These are phyloP conservation scores for Magallana ariakensis DNA, from an alignment of 1,140 invertebrate genomes.

Conservation along the genomic window DNA sequence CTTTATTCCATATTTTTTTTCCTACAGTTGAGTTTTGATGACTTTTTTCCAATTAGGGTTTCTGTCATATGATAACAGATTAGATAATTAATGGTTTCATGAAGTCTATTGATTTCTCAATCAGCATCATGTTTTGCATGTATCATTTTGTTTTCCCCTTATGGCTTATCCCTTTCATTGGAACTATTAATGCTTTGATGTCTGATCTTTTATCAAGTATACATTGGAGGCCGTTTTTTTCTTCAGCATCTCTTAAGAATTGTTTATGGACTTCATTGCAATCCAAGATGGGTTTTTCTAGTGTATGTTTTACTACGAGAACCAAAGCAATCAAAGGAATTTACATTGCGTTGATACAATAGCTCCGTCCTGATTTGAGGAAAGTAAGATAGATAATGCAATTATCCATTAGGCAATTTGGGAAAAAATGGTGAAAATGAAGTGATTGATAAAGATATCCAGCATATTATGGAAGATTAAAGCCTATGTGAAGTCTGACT, in stretches of 20 bases:
- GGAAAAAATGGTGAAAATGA: too few species aligned
- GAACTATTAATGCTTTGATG: too few species aligned
- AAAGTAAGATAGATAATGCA: neutral
- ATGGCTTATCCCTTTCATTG: too few species aligned
- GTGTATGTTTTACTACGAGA: neutral
- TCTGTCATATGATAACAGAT: too few species aligned
- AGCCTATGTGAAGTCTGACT: too few species aligned
- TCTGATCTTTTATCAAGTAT: neutral
- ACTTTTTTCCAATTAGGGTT: neutral
- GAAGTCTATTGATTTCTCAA: too few species aligned
- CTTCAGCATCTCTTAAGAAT: neutral
- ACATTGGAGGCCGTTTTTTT: conserved; percentile 4
- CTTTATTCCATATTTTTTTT: neutral
- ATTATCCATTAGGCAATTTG: neutral
- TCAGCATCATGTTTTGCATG: too few species aligned
- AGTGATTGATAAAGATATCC: too few species aligned
- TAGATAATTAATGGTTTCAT: too few species aligned
- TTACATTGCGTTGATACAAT: neutral
- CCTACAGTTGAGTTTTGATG: neutral
- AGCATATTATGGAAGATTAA: too few species aligned
- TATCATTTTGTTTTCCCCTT: too few species aligned
- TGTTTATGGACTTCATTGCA: neutral
- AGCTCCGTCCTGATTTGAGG: neutral
- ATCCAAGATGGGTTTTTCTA: neutral
- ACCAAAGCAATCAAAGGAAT: neutral